A percentile compares a stretch with the other conserved stretches of the same genome.
These are phyloP conservation scores for Drosophila serrata DNA, from an alignment of 1,140 invertebrate genomes.

Conservation along the genomic window DNA sequence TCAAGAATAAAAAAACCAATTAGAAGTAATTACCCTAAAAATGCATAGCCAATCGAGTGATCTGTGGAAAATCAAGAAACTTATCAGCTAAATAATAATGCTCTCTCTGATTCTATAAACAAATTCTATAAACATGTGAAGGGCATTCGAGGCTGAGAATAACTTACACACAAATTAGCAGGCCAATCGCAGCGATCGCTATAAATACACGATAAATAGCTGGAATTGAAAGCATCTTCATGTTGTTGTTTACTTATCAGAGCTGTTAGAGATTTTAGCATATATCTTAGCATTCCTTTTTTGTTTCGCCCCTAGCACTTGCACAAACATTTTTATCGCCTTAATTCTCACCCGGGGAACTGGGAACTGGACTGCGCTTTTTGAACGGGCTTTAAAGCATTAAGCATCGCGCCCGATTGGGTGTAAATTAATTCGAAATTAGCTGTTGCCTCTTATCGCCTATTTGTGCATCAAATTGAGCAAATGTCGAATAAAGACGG, in stretches of 20 bases:
- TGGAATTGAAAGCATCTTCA: conserved; percentile 26
- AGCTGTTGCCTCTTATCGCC: conserved; percentile 31
- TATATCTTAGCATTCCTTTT: conserved; percentile 6
- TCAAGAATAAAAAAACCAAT: conserved; percentile 7
- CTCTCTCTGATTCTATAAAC: conserved; percentile 21
- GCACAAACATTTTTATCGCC: conserved; percentile 25
- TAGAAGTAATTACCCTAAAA: conserved; percentile 16
- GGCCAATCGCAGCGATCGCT: conserved; percentile 13
- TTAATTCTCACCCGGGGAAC: conserved; percentile 7
- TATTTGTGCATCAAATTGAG: conserved; percentile 39
- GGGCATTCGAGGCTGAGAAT: conserved; percentile 43
- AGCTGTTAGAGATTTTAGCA: conserved; percentile 41
- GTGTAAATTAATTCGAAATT: conserved; percentile 71
- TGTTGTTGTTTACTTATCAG: conserved; percentile 53
- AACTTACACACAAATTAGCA: conserved; percentile 41
- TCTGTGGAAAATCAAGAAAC: conserved; percentile 14
- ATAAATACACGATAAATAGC: conserved; percentile 45
- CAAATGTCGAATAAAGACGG: conserved; percentile 32
- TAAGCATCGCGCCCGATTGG: conserved; percentile 34
- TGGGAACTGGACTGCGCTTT: neutral
- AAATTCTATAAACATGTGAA: conserved; percentile 37
- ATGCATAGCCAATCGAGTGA: neutral
- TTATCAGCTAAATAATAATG: conserved; percentile 26
- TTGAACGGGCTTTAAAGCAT: conserved; percentile 26
- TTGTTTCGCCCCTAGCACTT: conserved; percentile 38